Evolutionary conservation across 2,113 vertebrate genomes (phyloP), one percentile per base, ranked within the genome.

Genomic region (Polypterus senegalus): DNA sequence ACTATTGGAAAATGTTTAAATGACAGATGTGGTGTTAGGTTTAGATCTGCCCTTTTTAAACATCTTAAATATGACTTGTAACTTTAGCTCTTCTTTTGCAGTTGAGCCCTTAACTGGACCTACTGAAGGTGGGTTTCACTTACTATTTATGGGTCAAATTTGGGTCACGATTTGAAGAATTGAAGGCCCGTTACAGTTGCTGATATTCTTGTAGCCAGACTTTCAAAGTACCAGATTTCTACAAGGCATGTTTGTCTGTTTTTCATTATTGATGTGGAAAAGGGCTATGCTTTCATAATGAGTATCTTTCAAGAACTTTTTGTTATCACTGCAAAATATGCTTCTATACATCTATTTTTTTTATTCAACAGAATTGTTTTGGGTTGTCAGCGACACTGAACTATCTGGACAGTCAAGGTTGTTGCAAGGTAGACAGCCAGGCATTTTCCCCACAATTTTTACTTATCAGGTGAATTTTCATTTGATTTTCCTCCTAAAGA

Each of bases 81-180:
- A n/a, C n/a, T n/a, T n/a, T n/a, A 10, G 10, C 27, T 46, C 46
- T 9, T 61, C 11, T 57, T 46, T 58, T 60, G 3, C 65, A 94
- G 92, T 94, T 4, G 61, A 76, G 5, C 92, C 92, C 4, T 67
- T 83, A 45, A 89, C 86, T 0, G 88, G 91, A 4, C 87, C 91
- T 4, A 63, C 88, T 46, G 87, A 94, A 70, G 92, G 92, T 0
- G 87, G 91, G 65, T 89, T 46, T 61, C 83, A 51, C 73, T 94
- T 60, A 92, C 88, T 1, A 86, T 94, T 65, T 69, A 66, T 27
- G 92, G 92, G 2, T 86, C 86, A 0, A 83, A 94, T 71, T 76
- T 94, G 66, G 92, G 92, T 7, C 86, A 77, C 80, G 65, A 46
- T 88, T 86, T 5, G 73, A 86, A 4, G 91, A 92, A 80, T 94